Base-by-base conservation (phyloP, 2,888 invertebrate genomes). In the Dolomedes plantarius region DNA sequence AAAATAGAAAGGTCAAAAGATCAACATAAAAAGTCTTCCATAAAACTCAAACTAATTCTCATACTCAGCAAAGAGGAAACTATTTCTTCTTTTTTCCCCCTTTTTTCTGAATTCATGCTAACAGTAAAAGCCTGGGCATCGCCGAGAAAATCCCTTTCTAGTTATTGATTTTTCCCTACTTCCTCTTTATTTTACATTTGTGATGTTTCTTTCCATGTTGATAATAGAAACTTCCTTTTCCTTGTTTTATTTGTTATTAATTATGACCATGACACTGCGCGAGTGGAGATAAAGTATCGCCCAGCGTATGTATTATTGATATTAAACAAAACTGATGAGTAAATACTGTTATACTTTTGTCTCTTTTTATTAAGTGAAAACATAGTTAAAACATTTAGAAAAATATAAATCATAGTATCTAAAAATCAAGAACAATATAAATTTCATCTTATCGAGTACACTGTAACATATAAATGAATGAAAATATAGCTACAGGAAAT, bases 21-120 rank as follows among this genome's bases (percentile, higher is more conserved):
- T 85, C 83, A 77, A 85, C 83, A 85, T 72, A 77, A 85, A 85
- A 85, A 77, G 67, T 73, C 81, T 68, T 85, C 83, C 77, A 85
- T 85, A 85, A 77, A 85, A 50, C 83, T 75, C 50, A 78, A 85
- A 85, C 77, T 78, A 85, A 85, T 85, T 85, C 83, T 77, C 77
- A 85, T 85, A 85, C 83, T 85, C 83, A 85, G 83, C 83, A 77
- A 73, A 75, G 65, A 46, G 32, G 65, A 74, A 76, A 23, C 56
- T n/a, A 1, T 19, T 19, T 56, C 71, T 77, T 46, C 73, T 67
- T 77, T 73, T n/a, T 77, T 72, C 72, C 77, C 77, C 77, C 85
- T 73, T 75, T 73, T 77, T 77, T 72, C 77, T 77, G 77, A 85
- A 72, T 71, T 77, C 77, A 23, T 62, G 29, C 31, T 72, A 85